Conservation (phyloP, 2,888 invertebrate genomes). For the Watsonalla binaria region DNA sequence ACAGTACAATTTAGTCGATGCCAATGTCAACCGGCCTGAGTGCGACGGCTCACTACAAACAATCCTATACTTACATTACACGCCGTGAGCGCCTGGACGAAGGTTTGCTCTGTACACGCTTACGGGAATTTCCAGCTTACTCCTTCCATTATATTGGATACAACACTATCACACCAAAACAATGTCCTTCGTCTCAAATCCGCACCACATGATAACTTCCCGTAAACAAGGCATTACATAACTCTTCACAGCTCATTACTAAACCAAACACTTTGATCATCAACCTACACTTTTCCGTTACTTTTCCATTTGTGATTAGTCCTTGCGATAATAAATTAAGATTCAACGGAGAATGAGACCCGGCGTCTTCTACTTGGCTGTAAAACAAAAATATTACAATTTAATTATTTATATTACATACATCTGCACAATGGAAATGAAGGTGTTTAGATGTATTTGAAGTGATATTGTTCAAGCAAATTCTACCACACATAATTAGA, state of each 20-base stretch:
- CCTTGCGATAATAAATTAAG: constrained; percentile 75
- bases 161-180: constrained; percentile 76
- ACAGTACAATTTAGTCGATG: constrained; percentile 47
- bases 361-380: constrained; percentile 65
- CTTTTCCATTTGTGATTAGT: constrained; percentile 67
- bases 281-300: constrained; percentile 70
- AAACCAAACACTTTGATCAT: constrained; percentile 64
- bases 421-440: neutral
- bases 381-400: constrained; percentile 29
- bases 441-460: too few species aligned
- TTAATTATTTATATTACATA: constrained; percentile 2
- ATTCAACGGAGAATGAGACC: constrained; percentile 61
- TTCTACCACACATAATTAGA: too few species aligned
- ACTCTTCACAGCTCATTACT: constrained; percentile 46
- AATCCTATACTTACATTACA: constrained; percentile 54
- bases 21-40: constrained; percentile 35
- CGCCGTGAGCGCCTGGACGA: constrained; percentile 52
- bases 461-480: too few species aligned
- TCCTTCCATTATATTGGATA: constrained; percentile 75
- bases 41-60: constrained; percentile 40
- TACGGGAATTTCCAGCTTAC: constrained; percentile 65
- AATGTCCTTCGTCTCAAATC: constrained; percentile 63
- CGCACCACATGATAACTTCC: constrained; percentile 54
- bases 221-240: constrained; percentile 43
- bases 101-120: constrained; percentile 46